Evolutionary conservation across 2,888 invertebrate genomes (phyloP).

Genomic region (Rhagonycha lutea): DNA sequence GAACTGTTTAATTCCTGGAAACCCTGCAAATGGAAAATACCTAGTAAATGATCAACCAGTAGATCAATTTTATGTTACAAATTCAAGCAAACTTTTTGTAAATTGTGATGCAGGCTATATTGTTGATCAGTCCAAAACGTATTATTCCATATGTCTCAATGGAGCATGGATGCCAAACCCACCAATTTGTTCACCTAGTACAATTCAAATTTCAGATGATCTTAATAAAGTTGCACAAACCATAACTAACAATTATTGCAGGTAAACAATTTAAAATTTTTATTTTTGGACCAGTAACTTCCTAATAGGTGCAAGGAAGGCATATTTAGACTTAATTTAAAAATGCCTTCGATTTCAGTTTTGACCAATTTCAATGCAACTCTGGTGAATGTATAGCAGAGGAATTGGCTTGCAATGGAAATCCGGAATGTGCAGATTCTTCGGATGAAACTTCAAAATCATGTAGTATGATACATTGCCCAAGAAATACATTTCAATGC

Average conservation of each 20-base stretch:
- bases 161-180: slow-evolving; percentile 5
- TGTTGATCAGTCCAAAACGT: neutral
- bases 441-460: slow-evolving; percentile 53
- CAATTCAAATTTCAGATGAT: neutral
- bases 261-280: neutral
- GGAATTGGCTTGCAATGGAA: slow-evolving; percentile 55
- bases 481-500: slow-evolving; percentile 39
- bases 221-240: no score
- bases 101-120: slow-evolving; percentile 26
- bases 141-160: slow-evolving; percentile 3
- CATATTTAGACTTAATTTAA: neutral
- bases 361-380: slow-evolving; percentile 33
- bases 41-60: neutral
- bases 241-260: neutral
- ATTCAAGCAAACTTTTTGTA: slow-evolving; percentile 32
- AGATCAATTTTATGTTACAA: slow-evolving; percentile 9
- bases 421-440: slow-evolving; percentile 52
- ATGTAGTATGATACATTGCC: slow-evolving; percentile 26
- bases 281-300: no score
- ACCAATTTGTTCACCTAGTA: slow-evolving; percentile 2
- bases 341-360: neutral
- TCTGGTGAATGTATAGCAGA: slow-evolving; percentile 51
- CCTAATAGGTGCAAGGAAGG: no score
- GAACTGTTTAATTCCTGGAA: neutral
- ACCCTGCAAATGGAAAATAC: neutral